A percentile compares a stretch with the other conserved stretches of the same genome.
These are phyloP conservation scores for Asobara japonica DNA, from an alignment of 1,140 invertebrate genomes.

Conservation along the genomic window DNA sequence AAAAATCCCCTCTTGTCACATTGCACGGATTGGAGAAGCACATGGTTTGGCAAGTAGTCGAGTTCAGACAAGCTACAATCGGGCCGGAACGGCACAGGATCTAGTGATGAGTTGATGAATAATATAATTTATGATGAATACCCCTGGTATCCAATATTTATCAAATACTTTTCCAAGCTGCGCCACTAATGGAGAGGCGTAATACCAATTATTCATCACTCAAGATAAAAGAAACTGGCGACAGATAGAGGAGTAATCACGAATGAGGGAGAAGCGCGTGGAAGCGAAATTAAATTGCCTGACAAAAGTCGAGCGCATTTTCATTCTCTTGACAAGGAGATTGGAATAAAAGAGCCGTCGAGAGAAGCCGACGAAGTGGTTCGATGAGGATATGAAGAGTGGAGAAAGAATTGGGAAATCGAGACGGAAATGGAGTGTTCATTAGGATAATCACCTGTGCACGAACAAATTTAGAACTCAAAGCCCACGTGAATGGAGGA, in stretches of 20 bases:
- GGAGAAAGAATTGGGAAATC: slow-evolving; percentile 19
- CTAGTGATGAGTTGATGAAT: no score
- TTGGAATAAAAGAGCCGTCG: slow-evolving; percentile 29
- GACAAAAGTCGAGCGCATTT: slow-evolving; percentile 27
- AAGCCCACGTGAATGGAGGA: slow-evolving; percentile 3
- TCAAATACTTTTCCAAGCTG: not conserved
- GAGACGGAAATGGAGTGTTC: slow-evolving; percentile 39
- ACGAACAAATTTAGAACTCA: slow-evolving; percentile 49
- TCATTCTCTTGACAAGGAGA: slow-evolving; percentile 18
- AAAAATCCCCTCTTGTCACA: no score
- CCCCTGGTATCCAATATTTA: no score
- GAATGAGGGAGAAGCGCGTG: not conserved
- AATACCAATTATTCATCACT: not conserved
- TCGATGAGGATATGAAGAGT: not conserved
- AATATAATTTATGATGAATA: no score
- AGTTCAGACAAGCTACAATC: no score
- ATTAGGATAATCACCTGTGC: slow-evolving; percentile 49
- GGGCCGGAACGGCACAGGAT: no score
- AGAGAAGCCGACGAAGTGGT: not conserved
- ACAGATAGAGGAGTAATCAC: not conserved
- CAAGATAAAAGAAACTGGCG: not conserved
- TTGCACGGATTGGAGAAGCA: no score
- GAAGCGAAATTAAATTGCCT: slow-evolving; percentile 25
- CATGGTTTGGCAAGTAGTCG: no score
- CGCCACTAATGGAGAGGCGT: not conserved